Conservation (phyloP, 2,888 invertebrate species). For the Disparrhopalites patrizii region DNA sequence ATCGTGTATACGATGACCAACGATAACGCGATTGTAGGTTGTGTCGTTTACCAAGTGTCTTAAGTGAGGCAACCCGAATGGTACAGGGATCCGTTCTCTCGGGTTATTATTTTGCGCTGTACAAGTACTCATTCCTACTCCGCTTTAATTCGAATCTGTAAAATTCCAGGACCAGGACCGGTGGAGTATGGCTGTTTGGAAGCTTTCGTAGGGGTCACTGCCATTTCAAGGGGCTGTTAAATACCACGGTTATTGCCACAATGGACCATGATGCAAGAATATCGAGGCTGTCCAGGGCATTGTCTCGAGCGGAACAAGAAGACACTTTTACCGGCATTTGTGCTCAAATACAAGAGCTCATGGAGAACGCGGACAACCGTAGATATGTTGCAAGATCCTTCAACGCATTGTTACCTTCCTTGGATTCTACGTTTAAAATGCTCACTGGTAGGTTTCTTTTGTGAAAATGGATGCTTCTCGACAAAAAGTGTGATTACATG, state of each 20-base stretch:
- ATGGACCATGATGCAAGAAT: constrained; percentile 35
- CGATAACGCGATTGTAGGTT: no score
- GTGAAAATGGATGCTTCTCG: not conserved
- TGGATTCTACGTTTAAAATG: constrained; percentile 36
- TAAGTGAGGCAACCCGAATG: no score
- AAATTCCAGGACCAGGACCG: no score
- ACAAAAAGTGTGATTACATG: not conserved
- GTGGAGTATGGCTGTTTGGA: no score
- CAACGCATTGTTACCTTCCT: constrained; percentile 32
- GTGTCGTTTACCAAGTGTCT: no score
- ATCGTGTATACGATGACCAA: no score
- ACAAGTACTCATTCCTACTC: no score
- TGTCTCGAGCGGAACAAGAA: constrained; percentile 37
- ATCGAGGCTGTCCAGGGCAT: constrained; percentile 32
- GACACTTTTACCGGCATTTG: constrained; percentile 36
- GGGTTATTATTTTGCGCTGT: no score
- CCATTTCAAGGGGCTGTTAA: no score
- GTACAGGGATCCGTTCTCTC: no score
- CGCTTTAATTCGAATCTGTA: no score
- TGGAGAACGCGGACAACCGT: constrained; percentile 36
- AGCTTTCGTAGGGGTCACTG: no score
- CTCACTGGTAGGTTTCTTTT: constrained; percentile 29
- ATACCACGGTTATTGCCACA: not conserved
- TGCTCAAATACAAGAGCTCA: constrained; percentile 34
- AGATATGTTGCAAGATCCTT: constrained; percentile 40